Evolutionary conservation across 2,888 invertebrate species (phyloP).

Genomic region (Macrophya alboannulata): DNA sequence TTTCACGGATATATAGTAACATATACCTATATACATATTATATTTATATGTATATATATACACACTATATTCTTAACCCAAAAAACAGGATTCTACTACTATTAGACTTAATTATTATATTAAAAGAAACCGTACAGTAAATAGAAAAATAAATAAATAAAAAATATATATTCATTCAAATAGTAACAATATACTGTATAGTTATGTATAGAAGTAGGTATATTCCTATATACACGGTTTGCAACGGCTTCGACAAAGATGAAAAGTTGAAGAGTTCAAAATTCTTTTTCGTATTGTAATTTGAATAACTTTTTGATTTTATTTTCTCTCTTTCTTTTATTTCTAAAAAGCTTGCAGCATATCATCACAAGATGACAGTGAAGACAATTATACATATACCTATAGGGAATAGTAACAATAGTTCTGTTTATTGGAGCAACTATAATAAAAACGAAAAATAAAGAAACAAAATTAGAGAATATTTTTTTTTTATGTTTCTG

Average conservation of each 20-base stretch:
- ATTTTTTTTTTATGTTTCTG: not conserved
- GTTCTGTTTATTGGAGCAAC: not conserved
- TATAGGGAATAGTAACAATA: too few species aligned
- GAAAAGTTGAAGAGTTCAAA: conserved; percentile 18
- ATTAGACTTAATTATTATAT: not conserved
- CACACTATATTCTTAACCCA: not conserved
- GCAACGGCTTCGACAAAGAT: not conserved
- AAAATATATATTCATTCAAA: not conserved
- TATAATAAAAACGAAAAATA: not conserved
- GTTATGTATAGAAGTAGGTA: not conserved
- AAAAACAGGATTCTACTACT: not conserved
- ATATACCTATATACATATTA: not conserved
- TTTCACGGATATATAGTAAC: conserved; percentile 29
- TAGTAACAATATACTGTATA: not conserved
- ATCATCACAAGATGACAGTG: not conserved
- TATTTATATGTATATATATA: not conserved
- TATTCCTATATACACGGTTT: not conserved
- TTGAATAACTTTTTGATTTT: not conserved
- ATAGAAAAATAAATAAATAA: not conserved
- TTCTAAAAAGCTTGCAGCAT: not conserved
- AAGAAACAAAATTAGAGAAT: too few species aligned
- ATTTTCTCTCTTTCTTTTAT: not conserved
- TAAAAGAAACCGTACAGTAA: not conserved
- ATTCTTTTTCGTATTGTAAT: not conserved
- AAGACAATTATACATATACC: too few species aligned